Evolutionary conservation across 1,140 invertebrate species (phyloP).

Genomic region (Ceratina australensis): DNA sequence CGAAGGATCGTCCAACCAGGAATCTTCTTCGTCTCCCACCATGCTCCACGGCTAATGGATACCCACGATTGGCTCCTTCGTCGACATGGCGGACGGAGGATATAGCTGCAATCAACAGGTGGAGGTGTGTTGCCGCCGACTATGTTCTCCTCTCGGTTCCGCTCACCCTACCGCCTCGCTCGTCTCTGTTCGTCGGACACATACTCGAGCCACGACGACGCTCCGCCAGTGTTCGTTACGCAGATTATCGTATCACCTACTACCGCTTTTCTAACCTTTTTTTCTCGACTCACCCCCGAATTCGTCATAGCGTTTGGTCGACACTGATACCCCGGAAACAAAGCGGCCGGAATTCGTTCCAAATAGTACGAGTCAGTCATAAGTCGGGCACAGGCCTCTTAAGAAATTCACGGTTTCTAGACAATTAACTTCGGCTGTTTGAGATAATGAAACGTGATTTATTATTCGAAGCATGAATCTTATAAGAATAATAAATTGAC

Average conservation of each 20-base stretch:
- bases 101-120: slow-evolving; percentile 73
- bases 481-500: no score
- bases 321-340: slow-evolving; percentile 44
- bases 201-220: slow-evolving; percentile 1
- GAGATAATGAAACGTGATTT: no score
- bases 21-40: slow-evolving; percentile 67
- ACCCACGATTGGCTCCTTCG: slow-evolving; percentile 71
- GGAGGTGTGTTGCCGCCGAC: slow-evolving; percentile 48
- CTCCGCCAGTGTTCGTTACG: slow-evolving; percentile 44
- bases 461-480: no score
- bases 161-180: slow-evolving; percentile 5
- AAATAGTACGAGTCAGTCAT: not conserved
- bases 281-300: not conserved
- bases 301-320: slow-evolving; percentile 20
- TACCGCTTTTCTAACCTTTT: slow-evolving; percentile 58
- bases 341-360: not conserved
- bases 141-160: not conserved
- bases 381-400: not conserved
- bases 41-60: slow-evolving; percentile 59
- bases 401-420: not conserved
- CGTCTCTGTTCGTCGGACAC: not conserved
- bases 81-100: slow-evolving; percentile 72
- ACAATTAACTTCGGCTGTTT: no score
- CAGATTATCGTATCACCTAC: slow-evolving; percentile 62
- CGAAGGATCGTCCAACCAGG: slow-evolving; percentile 65